These are phyloP conservation scores for Drosophila miranda DNA, from an alignment of 1,140 invertebrate genomes.

Conservation along the genomic window DNA sequence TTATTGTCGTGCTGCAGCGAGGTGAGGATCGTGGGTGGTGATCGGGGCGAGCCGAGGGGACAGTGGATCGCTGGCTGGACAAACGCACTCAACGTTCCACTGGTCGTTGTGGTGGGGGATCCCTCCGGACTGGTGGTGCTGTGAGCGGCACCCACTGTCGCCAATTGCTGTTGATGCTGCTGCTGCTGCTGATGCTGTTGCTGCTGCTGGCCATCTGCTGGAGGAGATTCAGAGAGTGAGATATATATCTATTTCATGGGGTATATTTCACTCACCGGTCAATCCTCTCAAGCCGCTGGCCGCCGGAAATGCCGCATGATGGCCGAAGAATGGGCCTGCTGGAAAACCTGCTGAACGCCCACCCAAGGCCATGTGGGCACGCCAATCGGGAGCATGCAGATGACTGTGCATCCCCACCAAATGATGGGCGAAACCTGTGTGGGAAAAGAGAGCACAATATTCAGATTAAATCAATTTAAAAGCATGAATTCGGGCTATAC, in stretches of 20 bases:
- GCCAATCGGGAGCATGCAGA: slow-evolving; percentile 85
- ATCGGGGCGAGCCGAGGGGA: slow-evolving; percentile 43
- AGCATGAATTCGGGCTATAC: no score
- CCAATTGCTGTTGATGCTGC: slow-evolving; percentile 59
- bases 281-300: slow-evolving; percentile 72
- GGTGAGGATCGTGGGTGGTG: slow-evolving; percentile 44
- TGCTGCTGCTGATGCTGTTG: slow-evolving; percentile 66
- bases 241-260: neutral
- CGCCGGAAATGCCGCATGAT: slow-evolving; percentile 84
- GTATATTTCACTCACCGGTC: slow-evolving; percentile 44
- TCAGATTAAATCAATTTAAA: neutral
- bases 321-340: slow-evolving; percentile 82
- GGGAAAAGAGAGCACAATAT: neutral
- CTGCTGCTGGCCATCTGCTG: slow-evolving; percentile 47
- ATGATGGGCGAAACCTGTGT: slow-evolving; percentile 87
- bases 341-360: slow-evolving; percentile 64
- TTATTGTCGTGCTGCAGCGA: slow-evolving; percentile 66
- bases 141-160: slow-evolving; percentile 83
- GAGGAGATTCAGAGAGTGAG: neutral
- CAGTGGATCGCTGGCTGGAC: slow-evolving; percentile 49
- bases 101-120: slow-evolving; percentile 77
- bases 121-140: slow-evolving; percentile 87
- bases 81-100: slow-evolving; percentile 54
- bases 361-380: slow-evolving; percentile 83
- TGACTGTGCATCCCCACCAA: slow-evolving; percentile 84